Percentiles rank a stretch among this genome's conserved stretches.
Evolutionary conservation across 2,888 invertebrate genomes (phyloP).

Genomic region (Xestia ashworthii): DNA sequence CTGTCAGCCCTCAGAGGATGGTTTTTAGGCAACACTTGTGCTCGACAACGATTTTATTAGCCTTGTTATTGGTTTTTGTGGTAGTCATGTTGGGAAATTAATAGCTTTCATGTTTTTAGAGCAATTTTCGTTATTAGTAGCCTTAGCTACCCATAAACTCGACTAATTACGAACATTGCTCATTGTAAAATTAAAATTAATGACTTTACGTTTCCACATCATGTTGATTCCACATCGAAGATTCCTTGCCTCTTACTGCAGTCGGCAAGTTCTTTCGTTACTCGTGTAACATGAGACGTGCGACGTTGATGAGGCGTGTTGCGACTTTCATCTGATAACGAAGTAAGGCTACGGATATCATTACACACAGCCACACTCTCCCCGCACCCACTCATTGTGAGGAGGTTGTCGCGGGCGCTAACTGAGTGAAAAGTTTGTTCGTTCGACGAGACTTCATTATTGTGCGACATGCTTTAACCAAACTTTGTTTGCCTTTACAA

Average conservation of each 20-base stretch:
- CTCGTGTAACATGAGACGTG: slow-evolving; percentile 23
- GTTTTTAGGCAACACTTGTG: slow-evolving; percentile 62
- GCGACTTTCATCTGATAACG: slow-evolving; percentile 68
- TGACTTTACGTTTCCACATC: background rate
- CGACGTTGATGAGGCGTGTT: slow-evolving; percentile 66
- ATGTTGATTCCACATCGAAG: background rate
- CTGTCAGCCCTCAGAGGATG: slow-evolving; percentile 66
- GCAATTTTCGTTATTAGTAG: slow-evolving; percentile 46
- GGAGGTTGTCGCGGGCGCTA: slow-evolving; percentile 48
- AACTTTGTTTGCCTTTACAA: slow-evolving; percentile 45
- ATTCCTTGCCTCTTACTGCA: slow-evolving; percentile 1
- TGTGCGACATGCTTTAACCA: slow-evolving; percentile 38
- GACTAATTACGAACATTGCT: background rate
- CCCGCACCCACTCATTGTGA: slow-evolving; percentile 42
- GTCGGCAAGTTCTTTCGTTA: slow-evolving; percentile 19
- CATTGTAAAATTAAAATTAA: slow-evolving; percentile 6
- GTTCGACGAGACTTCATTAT: slow-evolving; percentile 59
- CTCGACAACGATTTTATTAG: slow-evolving; percentile 68
- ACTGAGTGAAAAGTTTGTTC: slow-evolving; percentile 66
- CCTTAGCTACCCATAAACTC: background rate
- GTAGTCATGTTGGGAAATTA: slow-evolving; percentile 66
- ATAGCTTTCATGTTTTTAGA: slow-evolving; percentile 54
- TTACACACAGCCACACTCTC: slow-evolving; percentile 41
- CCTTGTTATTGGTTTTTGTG: slow-evolving; percentile 64
- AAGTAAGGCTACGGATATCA: slow-evolving; percentile 58